Conservation (phyloP, 1,140 invertebrate species). For the Epicauta chinensis region DNA sequence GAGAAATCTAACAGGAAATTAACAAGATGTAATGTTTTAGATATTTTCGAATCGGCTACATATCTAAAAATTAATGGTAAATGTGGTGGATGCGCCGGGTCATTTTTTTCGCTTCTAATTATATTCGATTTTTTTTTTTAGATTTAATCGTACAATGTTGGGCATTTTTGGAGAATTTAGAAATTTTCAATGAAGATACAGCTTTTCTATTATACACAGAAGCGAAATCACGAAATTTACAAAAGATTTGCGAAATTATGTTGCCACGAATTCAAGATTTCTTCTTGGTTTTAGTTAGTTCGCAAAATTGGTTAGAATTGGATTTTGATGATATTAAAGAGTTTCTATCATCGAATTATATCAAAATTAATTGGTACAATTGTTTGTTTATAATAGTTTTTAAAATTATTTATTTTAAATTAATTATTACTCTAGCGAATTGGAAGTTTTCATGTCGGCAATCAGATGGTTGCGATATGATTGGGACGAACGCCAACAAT, state of each 20-base stretch:
- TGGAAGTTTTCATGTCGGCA: constrained; percentile 68
- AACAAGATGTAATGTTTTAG: constrained; percentile 58
- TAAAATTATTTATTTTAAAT: background rate
- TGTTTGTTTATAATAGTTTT: background rate
- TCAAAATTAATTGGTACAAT: constrained; percentile 61
- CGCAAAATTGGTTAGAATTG: constrained; percentile 60
- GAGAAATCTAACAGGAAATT: constrained; percentile 52
- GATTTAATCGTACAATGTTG: constrained; percentile 67
- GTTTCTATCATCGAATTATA: constrained; percentile 59
- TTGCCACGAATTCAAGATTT: constrained; percentile 63
- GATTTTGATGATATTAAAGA: constrained; percentile 55
- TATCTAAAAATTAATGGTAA: constrained; percentile 59
- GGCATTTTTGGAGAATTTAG: constrained; percentile 60
- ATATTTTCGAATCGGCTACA: constrained; percentile 60
- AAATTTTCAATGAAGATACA: constrained; percentile 61
- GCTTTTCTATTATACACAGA: constrained; percentile 63
- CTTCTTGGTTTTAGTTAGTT: constrained; percentile 63
- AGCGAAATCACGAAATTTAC: constrained; percentile 49
- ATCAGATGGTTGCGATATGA: constrained; percentile 65
- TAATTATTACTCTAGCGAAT: constrained; percentile 48
- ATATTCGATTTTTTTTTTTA: constrained; percentile 28
- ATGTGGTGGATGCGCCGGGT: background rate
- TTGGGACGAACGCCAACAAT: constrained; percentile 51
- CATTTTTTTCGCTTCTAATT: no score
- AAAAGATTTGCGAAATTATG: constrained; percentile 61